phyloP scores from a whole-genome alignment of 2,113 vertebrate genomes.

The Redunca redunca region DNA sequence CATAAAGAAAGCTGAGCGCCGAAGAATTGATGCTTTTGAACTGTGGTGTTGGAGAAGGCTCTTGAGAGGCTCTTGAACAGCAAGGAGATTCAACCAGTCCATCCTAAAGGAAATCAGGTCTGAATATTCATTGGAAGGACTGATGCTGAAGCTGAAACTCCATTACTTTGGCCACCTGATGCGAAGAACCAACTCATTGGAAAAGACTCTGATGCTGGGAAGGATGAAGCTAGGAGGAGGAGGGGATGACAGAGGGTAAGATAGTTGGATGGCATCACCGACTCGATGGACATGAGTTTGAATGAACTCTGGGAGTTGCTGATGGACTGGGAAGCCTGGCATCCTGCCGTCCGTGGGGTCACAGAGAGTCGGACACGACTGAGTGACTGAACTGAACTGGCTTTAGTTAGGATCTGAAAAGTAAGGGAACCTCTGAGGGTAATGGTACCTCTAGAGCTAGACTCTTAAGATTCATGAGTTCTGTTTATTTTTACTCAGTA shows the following conservation, averaged over 20 bases:
- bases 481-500: not conserved
- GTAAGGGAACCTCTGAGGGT: not conserved
- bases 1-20: not conserved
- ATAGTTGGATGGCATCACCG: not conserved
- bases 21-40: not conserved
- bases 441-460: not conserved
- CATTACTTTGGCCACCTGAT: not conserved
- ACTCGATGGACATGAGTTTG: not conserved
- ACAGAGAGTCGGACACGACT: not conserved
- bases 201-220: not conserved
- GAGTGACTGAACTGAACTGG: not conserved
- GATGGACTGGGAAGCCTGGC: not conserved
- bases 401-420: not conserved
- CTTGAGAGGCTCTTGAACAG: not conserved
- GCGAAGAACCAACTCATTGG: not conserved
- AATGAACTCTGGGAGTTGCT: not conserved
- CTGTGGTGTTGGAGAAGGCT: not conserved
- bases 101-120: not conserved
- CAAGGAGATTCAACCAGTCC: not conserved
- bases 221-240: not conserved
- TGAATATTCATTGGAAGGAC: not conserved
- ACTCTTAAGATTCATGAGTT: not conserved
- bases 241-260: not conserved
- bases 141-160: not conserved
- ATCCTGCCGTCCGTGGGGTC: not conserved